Evolutionary conservation across 1,140 invertebrate species (phyloP).

Genomic region (Aleiodes sp.): DNA sequence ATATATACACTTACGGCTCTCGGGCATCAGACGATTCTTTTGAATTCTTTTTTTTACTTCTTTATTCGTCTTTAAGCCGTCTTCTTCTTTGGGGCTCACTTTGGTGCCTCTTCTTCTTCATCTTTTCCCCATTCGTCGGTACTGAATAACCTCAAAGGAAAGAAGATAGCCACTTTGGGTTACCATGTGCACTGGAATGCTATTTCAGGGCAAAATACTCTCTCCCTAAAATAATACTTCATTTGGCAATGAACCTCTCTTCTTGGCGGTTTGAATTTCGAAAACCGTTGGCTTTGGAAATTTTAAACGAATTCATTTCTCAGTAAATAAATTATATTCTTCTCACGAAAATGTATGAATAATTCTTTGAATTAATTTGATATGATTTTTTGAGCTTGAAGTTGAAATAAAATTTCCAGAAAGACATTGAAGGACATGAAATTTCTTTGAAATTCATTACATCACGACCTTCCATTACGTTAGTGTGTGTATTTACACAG

Average conservation of each 20-base stretch:
- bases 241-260: not conserved
- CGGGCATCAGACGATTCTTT: conserved; percentile 6
- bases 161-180: conserved; percentile 10
- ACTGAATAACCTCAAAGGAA: conserved; percentile 1
- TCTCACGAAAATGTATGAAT: too few species aligned
- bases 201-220: not conserved
- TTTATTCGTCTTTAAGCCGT: not conserved
- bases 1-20: conserved; percentile 6
- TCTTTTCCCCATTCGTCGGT: conserved; percentile 9
- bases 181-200: conserved; percentile 17
- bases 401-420: too few species aligned
- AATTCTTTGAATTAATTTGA: too few species aligned
- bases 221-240: not conserved
- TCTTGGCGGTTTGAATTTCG: not conserved
- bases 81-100: not conserved
- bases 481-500: too few species aligned
- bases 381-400: too few species aligned
- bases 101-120: conserved; percentile 4
- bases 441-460: too few species aligned
- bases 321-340: too few species aligned
- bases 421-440: too few species aligned
- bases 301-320: too few species aligned
- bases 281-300: too few species aligned
- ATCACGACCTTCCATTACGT: too few species aligned
- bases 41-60: not conserved